Evolutionary conservation across 2,888 invertebrate species (phyloP), one percentile per base, ranked within the genome.

Genomic region (Andricus curvator): DNA sequence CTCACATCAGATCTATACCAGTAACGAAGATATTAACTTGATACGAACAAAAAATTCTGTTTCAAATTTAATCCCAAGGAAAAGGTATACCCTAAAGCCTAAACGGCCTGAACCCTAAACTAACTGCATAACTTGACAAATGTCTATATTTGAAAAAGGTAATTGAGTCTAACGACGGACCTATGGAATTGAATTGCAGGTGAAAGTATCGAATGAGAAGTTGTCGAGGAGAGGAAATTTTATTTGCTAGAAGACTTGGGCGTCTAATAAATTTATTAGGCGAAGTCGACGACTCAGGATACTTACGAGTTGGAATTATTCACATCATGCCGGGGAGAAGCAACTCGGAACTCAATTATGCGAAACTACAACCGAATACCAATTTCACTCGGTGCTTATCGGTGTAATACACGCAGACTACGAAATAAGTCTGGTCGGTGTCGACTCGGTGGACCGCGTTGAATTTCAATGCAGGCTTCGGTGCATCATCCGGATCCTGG

Each of bases 291-390:
- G 62, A 83, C 80, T 74, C 56, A 33, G 33, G 74, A 74, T 74
- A 74, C 74, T 74, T 62, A 78, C 64, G 44, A 81, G 68, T 79
- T 78, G 84, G 87, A 90, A 90, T 90, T 89, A 91, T 91, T 91
- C 91, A 84, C 88, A 88, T 88, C 90, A 88, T 86, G 89, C 87
- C 85, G 83, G 82, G 84, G 87, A 84, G 85, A 85, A 89, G 88
- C 89, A 89, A 89, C 90, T 91, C 87, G 89, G 89, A 91, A 91
- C 91, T 92, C 90, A 90, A 92, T 92, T 92, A 91, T 90, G 89
- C 87, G 89, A 86, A 85, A 87, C 88, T 88, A 86, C 90, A 86
- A 83, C 82, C 89, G 91, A 91, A 91, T 91, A 90, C 88, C 91
- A 92, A 92, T 91, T 90, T 88, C 87, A 85, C 84, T 80, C 85